These are phyloP conservation scores for Callionymus lyra DNA, from an alignment of 2,113 vertebrate species.

Conservation along the genomic window DNA sequence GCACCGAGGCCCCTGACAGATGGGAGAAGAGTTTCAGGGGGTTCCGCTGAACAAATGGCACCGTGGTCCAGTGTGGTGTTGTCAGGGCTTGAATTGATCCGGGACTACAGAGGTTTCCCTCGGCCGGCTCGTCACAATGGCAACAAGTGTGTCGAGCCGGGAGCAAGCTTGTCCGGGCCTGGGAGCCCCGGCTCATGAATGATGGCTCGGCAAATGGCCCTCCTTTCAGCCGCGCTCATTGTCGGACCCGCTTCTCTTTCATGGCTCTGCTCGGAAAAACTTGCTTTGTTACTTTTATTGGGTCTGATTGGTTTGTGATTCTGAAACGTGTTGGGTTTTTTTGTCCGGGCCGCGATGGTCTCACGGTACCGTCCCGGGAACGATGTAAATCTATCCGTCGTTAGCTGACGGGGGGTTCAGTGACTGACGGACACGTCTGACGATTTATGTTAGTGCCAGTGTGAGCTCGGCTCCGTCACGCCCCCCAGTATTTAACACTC, in stretches of 20 bases:
- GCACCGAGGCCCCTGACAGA: constrained; percentile 72
- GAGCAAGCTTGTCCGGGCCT: constrained; percentile 74
- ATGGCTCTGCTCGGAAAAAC: constrained; percentile 56
- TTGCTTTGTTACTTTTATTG: constrained; percentile 66
- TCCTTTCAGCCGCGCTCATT: constrained; percentile 67
- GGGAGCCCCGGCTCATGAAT: constrained; percentile 68
- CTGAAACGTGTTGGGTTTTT: constrained; percentile 62
- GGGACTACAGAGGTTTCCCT: constrained; percentile 69
- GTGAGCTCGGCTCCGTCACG: too few species aligned
- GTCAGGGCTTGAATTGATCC: constrained; percentile 75
- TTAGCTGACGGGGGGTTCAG: constrained; percentile 40
- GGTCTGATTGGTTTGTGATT: constrained; percentile 66
- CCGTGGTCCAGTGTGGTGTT: constrained; percentile 71
- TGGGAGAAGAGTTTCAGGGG: constrained; percentile 68
- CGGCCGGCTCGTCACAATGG: constrained; percentile 72
- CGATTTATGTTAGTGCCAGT: too few species aligned
- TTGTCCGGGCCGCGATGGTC: constrained; percentile 60
- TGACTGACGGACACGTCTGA: constrained; percentile 24
- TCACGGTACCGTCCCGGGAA: constrained; percentile 49
- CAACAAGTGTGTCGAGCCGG: constrained; percentile 73
- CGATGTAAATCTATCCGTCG: constrained; percentile 60
- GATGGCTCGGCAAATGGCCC: constrained; percentile 69
- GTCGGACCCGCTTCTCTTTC: constrained; percentile 59
- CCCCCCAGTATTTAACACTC: too few species aligned
- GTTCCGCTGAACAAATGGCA: constrained; percentile 69